These are phyloP conservation scores for Otolemur garnettii DNA, from an alignment of 2,113 vertebrate species.

Conservation along the genomic window DNA sequence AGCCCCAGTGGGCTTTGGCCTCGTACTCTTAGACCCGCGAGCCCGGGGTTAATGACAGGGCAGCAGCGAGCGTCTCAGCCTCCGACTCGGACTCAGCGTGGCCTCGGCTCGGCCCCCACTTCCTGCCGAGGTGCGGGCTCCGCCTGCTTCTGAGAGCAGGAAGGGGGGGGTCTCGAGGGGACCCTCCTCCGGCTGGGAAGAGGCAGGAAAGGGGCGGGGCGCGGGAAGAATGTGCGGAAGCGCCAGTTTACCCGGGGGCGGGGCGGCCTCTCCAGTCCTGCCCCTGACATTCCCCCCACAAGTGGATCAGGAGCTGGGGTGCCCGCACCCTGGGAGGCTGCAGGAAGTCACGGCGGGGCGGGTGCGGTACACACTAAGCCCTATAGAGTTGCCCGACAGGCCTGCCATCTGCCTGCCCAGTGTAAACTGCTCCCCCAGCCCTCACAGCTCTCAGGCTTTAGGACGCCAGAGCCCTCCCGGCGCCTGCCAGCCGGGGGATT, in stretches of 20 bases:
- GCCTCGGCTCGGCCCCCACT: conserved; percentile 76
- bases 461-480: background rate
- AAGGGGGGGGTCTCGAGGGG: conserved; percentile 67
- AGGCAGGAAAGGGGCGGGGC: conserved; percentile 80
- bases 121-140: conserved; percentile 77
- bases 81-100: conserved; percentile 82
- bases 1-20: background rate
- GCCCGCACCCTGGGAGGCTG: conserved; percentile 57
- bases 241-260: conserved; percentile 79
- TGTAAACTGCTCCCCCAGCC: background rate
- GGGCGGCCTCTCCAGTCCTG: conserved; percentile 70
- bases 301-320: background rate
- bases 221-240: conserved; percentile 81
- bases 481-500: conserved; percentile 68
- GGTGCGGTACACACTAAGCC: background rate
- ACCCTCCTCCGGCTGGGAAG: conserved; percentile 73
- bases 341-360: conserved; percentile 67
- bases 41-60: conserved; percentile 78
- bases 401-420: background rate
- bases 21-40: background rate
- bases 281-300: conserved; percentile 20
- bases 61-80: conserved; percentile 67
- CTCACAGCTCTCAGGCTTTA: background rate
- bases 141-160: conserved; percentile 68
- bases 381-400: conserved; percentile 43